These are phyloP conservation scores for Sussaba pulchella DNA, from an alignment of 2,888 invertebrate genomes.

Conservation along the genomic window DNA sequence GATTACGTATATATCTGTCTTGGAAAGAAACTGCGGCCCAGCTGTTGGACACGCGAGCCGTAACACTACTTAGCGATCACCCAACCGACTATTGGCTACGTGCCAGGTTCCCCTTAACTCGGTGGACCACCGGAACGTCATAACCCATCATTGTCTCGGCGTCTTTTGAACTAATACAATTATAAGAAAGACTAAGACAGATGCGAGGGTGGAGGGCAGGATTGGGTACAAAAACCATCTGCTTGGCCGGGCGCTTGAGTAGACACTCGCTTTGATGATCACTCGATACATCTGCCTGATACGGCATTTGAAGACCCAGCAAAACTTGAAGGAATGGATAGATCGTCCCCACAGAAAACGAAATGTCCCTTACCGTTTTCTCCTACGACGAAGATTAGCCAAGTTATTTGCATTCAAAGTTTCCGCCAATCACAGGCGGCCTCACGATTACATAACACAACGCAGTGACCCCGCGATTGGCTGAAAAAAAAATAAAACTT, in stretches of 20 bases:
- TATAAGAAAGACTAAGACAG: neutral
- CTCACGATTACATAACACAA: no score
- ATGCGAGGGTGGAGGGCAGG: neutral
- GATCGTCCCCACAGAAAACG: no score
- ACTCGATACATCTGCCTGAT: conserved; percentile 57
- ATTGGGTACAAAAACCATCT: neutral
- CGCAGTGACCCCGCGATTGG: no score
- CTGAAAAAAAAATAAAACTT: no score
- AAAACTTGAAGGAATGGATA: no score
- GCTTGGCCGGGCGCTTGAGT: conserved; percentile 6
- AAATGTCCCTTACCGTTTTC: no score
- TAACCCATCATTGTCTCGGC: neutral
- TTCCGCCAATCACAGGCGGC: no score
- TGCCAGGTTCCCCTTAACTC: neutral
- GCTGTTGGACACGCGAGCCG: neutral
- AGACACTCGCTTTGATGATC: conserved; percentile 68
- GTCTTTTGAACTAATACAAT: neutral
- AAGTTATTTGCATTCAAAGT: no score
- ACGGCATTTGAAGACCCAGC: no score
- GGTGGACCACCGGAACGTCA: neutral
- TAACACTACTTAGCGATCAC: neutral
- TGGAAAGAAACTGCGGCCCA: neutral
- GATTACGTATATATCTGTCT: neutral
- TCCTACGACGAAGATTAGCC: no score
- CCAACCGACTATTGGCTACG: neutral